Evolutionary conservation across 1,140 invertebrate genomes (phyloP).

Genomic region (Cecropterus lyciades): DNA sequence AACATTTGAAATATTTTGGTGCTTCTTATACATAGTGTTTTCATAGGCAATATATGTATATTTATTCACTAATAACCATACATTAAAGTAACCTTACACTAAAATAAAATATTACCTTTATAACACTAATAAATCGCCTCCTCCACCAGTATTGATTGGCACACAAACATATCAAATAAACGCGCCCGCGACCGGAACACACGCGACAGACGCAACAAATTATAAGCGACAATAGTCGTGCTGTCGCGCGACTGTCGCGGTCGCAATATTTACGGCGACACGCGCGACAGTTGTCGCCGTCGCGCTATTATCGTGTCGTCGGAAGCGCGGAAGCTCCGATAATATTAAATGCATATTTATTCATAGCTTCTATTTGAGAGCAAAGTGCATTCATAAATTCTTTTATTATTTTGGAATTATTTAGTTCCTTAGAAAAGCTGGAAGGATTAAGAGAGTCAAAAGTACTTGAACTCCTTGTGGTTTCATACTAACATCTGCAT

Average conservation of each 20-base stretch:
- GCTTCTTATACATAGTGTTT: no score
- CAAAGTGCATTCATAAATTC: conserved; percentile 13
- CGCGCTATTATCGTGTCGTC: conserved; percentile 29
- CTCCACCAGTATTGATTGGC: conserved; percentile 16
- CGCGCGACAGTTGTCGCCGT: conserved; percentile 38
- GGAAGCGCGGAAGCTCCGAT: conserved; percentile 22
- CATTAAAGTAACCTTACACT: no score
- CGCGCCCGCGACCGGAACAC: conserved; percentile 10
- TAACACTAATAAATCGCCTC: conserved; percentile 6
- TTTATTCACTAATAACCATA: background rate
- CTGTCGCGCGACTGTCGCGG: conserved; percentile 30
- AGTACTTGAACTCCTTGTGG: no score
- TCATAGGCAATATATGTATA: background rate
- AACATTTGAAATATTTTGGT: no score
- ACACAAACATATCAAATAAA: conserved; percentile 31
- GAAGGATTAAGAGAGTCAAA: no score
- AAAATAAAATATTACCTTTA: no score
- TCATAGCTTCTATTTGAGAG: conserved; percentile 19
- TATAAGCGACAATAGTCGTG: conserved; percentile 33
- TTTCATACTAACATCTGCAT: no score
- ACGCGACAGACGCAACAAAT: conserved; percentile 43
- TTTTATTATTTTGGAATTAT: background rate
- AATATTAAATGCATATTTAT: conserved; percentile 30
- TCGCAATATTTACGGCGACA: conserved; percentile 26
- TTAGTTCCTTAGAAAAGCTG: background rate